These are phyloP conservation scores for Caranx ignobilis DNA, from an alignment of 2,113 vertebrate species.

Conservation along the genomic window DNA sequence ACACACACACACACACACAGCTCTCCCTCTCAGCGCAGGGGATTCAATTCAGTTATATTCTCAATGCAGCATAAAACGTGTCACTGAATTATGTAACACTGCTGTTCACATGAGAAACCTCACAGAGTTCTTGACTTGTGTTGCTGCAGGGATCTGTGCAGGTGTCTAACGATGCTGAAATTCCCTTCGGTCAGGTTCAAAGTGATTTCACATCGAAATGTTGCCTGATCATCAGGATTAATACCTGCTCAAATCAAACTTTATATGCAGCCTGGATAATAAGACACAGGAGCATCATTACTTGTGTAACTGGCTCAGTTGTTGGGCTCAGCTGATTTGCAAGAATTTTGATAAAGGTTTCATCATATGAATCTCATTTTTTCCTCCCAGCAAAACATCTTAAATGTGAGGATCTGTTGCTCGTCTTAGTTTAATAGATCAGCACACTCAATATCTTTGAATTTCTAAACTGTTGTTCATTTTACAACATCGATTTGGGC, in stretches of 20 bases:
- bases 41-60: slow-evolving; percentile 54
- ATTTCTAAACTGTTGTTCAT: neutral
- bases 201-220: slow-evolving; percentile 1
- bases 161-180: neutral
- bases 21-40: slow-evolving; percentile 22
- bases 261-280: neutral
- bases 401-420: too few species aligned
- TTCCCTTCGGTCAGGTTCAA: neutral
- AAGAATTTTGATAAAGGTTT: too few species aligned
- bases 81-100: slow-evolving; percentile 62
- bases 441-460: slow-evolving; percentile 2
- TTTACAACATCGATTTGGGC: neutral
- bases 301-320: neutral
- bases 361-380: too few species aligned
- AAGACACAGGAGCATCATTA: neutral
- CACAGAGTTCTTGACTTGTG: slow-evolving; percentile 19
- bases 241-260: neutral
- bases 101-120: slow-evolving; percentile 2
- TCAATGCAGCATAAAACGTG: slow-evolving; percentile 56
- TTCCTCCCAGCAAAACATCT: too few species aligned
- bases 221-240: slow-evolving; percentile 25
- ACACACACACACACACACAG: slow-evolving; percentile 24
- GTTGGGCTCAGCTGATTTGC: neutral
- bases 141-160: slow-evolving; percentile 23
- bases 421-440: neutral